These are phyloP conservation scores for Gallinago undulata DNA, from an alignment of 2,113 vertebrate genomes.

Conservation along the genomic window DNA sequence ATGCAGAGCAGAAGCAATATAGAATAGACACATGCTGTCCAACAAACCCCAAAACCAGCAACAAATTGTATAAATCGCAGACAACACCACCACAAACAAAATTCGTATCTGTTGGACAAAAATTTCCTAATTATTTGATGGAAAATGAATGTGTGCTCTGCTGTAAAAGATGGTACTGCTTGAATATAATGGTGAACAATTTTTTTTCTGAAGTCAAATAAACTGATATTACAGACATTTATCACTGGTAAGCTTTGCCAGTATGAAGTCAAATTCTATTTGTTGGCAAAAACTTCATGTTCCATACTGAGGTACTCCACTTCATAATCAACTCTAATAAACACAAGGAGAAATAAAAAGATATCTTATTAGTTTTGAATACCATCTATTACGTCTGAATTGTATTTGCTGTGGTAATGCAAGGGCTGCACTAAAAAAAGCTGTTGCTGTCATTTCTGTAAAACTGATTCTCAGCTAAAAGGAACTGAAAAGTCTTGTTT, in stretches of 20 bases:
- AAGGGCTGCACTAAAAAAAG: neutral
- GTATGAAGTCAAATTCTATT: neutral
- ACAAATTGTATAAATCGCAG: neutral
- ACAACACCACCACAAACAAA: neutral
- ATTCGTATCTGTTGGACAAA: neutral
- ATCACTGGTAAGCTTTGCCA: neutral
- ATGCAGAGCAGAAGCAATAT: neutral
- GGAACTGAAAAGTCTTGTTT: neutral
- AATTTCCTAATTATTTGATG: neutral
- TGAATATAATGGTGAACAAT: neutral
- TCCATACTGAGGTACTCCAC: neutral
- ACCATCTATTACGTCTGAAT: neutral
- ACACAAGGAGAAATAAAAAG: neutral
- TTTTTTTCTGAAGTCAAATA: neutral
- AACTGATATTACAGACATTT: neutral
- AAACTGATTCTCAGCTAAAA: neutral
- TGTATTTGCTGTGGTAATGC: neutral
- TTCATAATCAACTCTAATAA: neutral
- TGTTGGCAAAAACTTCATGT: neutral
- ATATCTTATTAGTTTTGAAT: neutral
- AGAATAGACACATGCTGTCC: neutral
- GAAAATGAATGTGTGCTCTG: neutral
- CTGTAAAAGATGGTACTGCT: neutral
- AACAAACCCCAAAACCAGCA: neutral
- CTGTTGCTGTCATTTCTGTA: neutral